A percentile compares a stretch with the other conserved stretches of the same genome.
Evolutionary conservation across 2,888 invertebrate species (phyloP).

Genomic region (Tipula confusa): DNA sequence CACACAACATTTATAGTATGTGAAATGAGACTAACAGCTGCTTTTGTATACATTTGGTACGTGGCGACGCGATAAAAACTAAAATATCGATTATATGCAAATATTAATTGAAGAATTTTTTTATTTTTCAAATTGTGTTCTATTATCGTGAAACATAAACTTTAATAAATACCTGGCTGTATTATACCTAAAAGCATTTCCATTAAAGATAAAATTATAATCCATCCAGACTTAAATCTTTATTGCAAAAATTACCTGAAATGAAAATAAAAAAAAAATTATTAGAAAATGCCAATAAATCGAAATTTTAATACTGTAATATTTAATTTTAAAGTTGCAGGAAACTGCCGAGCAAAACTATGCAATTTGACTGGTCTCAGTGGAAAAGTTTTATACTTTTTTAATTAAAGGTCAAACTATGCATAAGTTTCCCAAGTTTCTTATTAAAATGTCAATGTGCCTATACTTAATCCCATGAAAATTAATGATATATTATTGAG

Average conservation of each 20-base stretch:
- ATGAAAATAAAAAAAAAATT: not conserved
- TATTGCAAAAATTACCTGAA: not conserved
- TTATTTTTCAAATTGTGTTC: not conserved
- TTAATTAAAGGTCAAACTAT: too few relatives aligned
- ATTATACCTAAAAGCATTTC: too few relatives aligned
- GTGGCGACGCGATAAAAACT: not conserved
- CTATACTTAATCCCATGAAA: too few relatives aligned
- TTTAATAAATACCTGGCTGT: not conserved
- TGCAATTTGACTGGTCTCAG: too few relatives aligned
- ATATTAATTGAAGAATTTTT: not conserved
- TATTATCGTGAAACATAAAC: not conserved
- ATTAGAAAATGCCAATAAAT: not conserved
- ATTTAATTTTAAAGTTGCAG: too few relatives aligned
- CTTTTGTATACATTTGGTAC: not conserved
- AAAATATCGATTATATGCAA: not conserved
- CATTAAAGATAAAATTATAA: not conserved
- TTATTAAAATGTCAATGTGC: too few relatives aligned
- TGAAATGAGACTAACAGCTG: constrained; percentile 12
- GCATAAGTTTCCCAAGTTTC: too few relatives aligned
- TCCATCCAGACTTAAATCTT: not conserved
- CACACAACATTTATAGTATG: not conserved
- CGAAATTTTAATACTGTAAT: too few relatives aligned
- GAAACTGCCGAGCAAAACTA: too few relatives aligned
- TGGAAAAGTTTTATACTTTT: too few relatives aligned
- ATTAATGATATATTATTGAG: not conserved